Evolutionary conservation across 1,140 invertebrate species (phyloP).

Genomic region (Drosophila auraria): DNA sequence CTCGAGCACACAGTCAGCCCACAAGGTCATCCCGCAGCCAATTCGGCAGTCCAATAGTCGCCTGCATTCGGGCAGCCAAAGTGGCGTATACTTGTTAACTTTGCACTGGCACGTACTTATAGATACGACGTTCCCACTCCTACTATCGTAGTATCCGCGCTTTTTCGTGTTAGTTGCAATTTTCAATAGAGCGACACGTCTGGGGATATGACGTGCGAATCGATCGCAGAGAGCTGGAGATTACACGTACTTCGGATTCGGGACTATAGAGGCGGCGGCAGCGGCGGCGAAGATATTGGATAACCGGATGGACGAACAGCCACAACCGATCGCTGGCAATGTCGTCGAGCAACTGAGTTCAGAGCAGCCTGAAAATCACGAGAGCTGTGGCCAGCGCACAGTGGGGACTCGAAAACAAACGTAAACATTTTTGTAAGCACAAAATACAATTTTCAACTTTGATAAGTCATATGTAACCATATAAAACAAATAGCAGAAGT

Average conservation of each 20-base stretch:
- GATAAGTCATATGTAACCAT: no score
- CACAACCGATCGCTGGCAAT: constrained; percentile 52
- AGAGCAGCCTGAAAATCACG: neutral
- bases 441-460: no score
- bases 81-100: constrained; percentile 31
- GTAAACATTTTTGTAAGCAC: no score
- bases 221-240: constrained; percentile 52
- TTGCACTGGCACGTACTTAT: constrained; percentile 71
- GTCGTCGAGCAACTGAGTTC: constrained; percentile 41
- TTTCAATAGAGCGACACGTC: constrained; percentile 76
- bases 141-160: constrained; percentile 32
- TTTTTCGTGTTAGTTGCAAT: constrained; percentile 45
- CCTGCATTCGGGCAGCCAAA: constrained; percentile 25
- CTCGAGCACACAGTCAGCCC: constrained; percentile 19
- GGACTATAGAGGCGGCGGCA: constrained; percentile 3
- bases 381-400: neutral
- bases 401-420: no score
- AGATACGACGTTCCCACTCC: constrained; percentile 46
- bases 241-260: constrained; percentile 24
- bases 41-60: constrained; percentile 25
- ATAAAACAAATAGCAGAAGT: no score
- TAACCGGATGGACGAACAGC: constrained; percentile 32
- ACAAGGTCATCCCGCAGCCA: constrained; percentile 50
- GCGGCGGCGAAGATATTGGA: neutral
- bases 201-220: constrained; percentile 70